These are phyloP conservation scores for Paelopatides confundens DNA, from an alignment of 53 echinoderm and acorn worm genomes.

Conservation along the genomic window DNA sequence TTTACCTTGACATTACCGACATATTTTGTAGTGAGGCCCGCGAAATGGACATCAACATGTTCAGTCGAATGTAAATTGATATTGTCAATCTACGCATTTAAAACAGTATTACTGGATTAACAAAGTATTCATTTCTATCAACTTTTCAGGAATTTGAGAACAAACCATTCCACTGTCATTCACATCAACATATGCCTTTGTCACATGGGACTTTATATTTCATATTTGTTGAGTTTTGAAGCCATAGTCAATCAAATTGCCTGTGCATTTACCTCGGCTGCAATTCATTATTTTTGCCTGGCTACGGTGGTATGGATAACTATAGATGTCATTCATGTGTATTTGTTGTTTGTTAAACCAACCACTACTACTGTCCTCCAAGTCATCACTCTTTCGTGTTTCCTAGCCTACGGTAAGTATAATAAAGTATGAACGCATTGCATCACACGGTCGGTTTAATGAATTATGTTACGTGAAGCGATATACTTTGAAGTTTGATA, in stretches of 20 bases:
- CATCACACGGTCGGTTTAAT: too few relatives aligned
- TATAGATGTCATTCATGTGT: neutral
- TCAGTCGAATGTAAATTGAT: too few relatives aligned
- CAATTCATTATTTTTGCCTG: neutral
- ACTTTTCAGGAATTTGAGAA: neutral
- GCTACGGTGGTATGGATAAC: neutral
- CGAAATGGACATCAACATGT: too few relatives aligned
- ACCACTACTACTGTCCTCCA: neutral
- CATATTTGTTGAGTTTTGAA: neutral
- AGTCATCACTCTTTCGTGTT: neutral
- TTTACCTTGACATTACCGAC: too few relatives aligned
- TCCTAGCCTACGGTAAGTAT: slow-evolving; percentile 1
- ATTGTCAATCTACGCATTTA: too few relatives aligned
- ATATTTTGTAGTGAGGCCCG: too few relatives aligned
- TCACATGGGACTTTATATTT: neutral
- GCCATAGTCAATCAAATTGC: neutral
- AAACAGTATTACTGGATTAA: too few relatives aligned
- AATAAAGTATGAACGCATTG: neutral
- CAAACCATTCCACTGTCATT: neutral
- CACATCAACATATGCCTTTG: neutral
- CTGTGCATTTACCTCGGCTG: neutral
- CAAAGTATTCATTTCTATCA: too few relatives aligned
- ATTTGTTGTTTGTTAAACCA: neutral
- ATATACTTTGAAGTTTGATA: too few relatives aligned
- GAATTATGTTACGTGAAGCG: too few relatives aligned